Conservation (phyloP, 23 tunicate species). For the Diplosoma virens region DNA sequence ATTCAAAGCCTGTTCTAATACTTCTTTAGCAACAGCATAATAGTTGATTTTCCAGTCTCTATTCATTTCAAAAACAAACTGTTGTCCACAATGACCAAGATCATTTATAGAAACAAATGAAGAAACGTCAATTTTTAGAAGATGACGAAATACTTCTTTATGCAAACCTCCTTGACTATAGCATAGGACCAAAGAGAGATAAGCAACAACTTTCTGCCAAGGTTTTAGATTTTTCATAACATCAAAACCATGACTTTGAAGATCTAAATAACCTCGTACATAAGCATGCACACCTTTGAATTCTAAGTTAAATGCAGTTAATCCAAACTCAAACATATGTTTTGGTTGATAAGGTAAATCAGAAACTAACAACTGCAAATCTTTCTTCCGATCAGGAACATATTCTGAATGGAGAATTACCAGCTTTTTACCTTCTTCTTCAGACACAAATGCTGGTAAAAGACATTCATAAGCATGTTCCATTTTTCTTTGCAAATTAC, state of each 20-base stretch:
- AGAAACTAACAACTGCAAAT: neutral
- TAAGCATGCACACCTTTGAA: conserved; percentile 40
- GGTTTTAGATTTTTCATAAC: neutral
- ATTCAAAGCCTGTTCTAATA: conserved; percentile 29
- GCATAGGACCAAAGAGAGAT: conserved; percentile 33
- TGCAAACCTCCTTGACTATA: conserved; percentile 51
- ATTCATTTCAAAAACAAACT: conserved; percentile 16
- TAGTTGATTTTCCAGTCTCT: conserved; percentile 42
- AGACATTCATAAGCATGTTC: neutral
- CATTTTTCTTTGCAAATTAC: neutral
- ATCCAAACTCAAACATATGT: conserved; percentile 15
- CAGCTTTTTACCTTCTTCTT: neutral
- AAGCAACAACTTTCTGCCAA: conserved; percentile 40
- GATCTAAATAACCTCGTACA: conserved; percentile 35
- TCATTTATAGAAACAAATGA: conserved; percentile 5
- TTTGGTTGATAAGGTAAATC: neutral
- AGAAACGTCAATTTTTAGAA: conserved; percentile 1
- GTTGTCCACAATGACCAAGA: conserved; percentile 3
- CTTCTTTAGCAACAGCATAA: conserved; percentile 39
- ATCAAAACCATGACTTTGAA: neutral
- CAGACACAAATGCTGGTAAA: neutral
- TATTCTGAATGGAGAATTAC: neutral
- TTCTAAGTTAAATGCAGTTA: conserved; percentile 42
- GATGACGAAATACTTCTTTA: conserved; percentile 16
- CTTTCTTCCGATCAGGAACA: neutral